phyloP scores from a whole-genome alignment of 1,140 invertebrate genomes.

The Aphelinus certus region DNA sequence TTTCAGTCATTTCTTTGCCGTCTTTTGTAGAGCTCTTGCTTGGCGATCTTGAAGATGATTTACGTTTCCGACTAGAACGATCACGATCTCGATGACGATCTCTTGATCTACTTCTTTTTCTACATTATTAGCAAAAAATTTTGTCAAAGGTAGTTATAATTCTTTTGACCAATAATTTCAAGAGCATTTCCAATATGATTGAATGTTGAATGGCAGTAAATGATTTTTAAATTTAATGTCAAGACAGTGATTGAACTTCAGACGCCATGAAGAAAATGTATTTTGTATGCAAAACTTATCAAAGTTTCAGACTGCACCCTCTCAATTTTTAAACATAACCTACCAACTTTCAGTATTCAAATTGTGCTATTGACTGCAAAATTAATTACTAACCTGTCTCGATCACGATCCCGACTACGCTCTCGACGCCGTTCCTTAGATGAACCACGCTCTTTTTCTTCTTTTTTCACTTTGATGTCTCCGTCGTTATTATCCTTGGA shows the following conservation, averaged over 20 bases:
- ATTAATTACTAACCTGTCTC: no score
- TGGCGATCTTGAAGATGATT: conserved; percentile 60
- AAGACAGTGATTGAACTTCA: no score
- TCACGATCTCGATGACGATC: conserved; percentile 65
- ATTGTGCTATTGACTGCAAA: no score
- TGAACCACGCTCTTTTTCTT: conserved; percentile 59
- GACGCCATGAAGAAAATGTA: no score
- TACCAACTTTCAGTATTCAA: no score
- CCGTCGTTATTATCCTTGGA: conserved; percentile 63
- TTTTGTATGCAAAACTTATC: no score
- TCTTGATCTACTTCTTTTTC: conserved; percentile 67
- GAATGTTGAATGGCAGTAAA: no score
- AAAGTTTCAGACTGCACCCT: no score
- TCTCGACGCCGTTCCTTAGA: conserved; percentile 61
- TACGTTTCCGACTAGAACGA: conserved; percentile 60
- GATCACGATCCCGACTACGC: conserved; percentile 56
- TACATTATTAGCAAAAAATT: conserved; percentile 44
- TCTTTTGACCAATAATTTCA: conserved; percentile 3
- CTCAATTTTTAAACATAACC: no score
- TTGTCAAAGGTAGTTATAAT: neutral
- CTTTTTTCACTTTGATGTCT: conserved; percentile 62
- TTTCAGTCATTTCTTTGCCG: conserved; percentile 55
- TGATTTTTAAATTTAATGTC: no score
- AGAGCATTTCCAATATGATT: no score
- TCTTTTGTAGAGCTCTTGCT: conserved; percentile 58